Evolutionary conservation across 2,888 invertebrate genomes (phyloP).

Genomic region (Chydorus sphaericus): DNA sequence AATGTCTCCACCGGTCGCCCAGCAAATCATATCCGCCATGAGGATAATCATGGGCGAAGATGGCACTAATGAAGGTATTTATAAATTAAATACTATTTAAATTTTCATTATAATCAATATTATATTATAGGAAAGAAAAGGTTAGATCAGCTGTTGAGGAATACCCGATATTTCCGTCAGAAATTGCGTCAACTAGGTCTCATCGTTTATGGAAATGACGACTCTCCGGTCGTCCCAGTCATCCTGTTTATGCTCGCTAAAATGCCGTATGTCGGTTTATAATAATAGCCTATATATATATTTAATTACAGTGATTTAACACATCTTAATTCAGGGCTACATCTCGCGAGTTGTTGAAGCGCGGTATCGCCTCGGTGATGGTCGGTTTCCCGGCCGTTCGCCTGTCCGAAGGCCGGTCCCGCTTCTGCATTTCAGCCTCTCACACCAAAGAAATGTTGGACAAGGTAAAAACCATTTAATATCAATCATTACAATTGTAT

Average conservation of each 20-base stretch:
- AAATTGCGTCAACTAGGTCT: conserved; percentile 75
- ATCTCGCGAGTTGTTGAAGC: conserved; percentile 63
- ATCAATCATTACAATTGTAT: conserved; percentile 2
- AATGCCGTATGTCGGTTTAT: conserved; percentile 65
- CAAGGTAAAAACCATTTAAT: conserved; percentile 44
- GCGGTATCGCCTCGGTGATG: conserved; percentile 81
- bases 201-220: conserved; percentile 78
- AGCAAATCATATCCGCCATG: conserved; percentile 81
- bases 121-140: conserved; percentile 35
- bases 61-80: conserved; percentile 48
- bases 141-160: conserved; percentile 55
- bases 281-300: not conserved
- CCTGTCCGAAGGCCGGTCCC: conserved; percentile 74
- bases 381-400: conserved; percentile 97
- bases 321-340: conserved; percentile 44
- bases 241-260: conserved; percentile 88
- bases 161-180: conserved; percentile 65
- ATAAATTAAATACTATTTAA: not conserved
- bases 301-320: not conserved
- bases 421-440: conserved; percentile 90
- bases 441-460: conserved; percentile 92
- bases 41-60: conserved; percentile 71
- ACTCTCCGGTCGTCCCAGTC: conserved; percentile 93
- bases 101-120: not conserved
- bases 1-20: conserved; percentile 79